Percentiles rank a stretch among this genome's conserved stretches.
These are phyloP conservation scores for Heliconius sara DNA, from an alignment of 2,888 invertebrate genomes.

Conservation along the genomic window DNA sequence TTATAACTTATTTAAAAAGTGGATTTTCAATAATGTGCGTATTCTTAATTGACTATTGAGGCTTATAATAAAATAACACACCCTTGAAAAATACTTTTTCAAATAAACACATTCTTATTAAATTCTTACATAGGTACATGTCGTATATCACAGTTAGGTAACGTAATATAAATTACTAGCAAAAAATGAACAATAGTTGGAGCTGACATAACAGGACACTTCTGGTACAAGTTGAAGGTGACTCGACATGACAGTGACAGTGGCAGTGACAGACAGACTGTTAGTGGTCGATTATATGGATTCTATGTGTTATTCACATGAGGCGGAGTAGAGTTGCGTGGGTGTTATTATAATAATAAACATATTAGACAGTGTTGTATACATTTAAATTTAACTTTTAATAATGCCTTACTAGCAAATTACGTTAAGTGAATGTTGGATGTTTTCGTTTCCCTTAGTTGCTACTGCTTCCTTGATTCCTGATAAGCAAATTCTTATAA, in stretches of 20 bases:
- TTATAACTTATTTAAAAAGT: too few species aligned
- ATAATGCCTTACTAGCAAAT: neutral
- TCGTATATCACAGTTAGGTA: neutral
- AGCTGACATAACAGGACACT: slow-evolving; percentile 23
- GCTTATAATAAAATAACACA: neutral
- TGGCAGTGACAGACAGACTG: slow-evolving; percentile 24
- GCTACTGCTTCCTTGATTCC: neutral
- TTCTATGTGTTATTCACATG: neutral
- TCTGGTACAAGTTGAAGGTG: slow-evolving; percentile 28
- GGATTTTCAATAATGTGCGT: neutral
- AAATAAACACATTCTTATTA: neutral
- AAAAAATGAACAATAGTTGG: slow-evolving; percentile 14
- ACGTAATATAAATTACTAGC: neutral
- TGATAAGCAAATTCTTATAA: neutral
- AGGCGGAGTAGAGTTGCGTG: slow-evolving; percentile 21
- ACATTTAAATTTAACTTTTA: neutral
- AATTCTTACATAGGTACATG: neutral
- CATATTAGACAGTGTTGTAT: neutral
- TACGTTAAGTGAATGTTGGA: neutral
- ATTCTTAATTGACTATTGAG: neutral
- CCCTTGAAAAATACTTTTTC: too few species aligned
- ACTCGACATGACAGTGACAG: slow-evolving; percentile 22
- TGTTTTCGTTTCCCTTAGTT: neutral
- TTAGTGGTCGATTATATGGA: slow-evolving; percentile 3
- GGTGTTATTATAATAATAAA: slow-evolving; percentile 24